These are phyloP conservation scores for Leucoraja ocellata DNA, from an alignment of 2,797 vertebrate genomes.

Conservation along the genomic window DNA sequence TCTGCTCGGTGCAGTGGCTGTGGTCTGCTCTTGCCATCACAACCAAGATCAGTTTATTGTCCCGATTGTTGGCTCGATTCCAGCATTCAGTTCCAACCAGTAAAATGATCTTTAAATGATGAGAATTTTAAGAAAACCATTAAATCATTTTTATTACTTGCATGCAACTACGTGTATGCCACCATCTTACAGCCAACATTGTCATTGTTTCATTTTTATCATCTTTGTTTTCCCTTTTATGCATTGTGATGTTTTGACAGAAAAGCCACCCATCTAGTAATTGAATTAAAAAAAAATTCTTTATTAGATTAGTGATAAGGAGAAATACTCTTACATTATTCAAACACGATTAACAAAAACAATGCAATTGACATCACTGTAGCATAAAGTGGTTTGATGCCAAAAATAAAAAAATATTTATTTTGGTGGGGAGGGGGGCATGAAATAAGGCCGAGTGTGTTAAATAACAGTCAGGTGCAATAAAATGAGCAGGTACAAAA, in stretches of 20 bases:
- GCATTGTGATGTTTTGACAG: conserved; percentile 22
- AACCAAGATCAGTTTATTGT: no score
- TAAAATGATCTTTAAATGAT: conserved; percentile 5
- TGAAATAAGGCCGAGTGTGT: no score
- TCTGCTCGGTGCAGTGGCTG: background rate
- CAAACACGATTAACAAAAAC: background rate
- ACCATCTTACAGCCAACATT: background rate
- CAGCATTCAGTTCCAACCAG: background rate
- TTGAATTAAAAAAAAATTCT: background rate
- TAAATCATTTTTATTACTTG: conserved; percentile 32
- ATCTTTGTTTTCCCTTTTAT: conserved; percentile 30
- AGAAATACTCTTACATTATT: background rate
- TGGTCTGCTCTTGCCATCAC: background rate
- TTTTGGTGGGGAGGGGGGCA: no score
- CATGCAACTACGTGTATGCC: background rate
- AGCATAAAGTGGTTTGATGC: background rate
- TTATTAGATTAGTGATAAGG: background rate
- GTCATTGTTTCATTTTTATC: background rate
- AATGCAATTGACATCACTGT: background rate
- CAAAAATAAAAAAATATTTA: background rate
- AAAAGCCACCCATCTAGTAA: background rate
- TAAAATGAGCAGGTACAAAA: background rate
- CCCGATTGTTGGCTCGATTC: background rate
- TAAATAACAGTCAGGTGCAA: background rate
- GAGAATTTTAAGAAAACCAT: conserved; percentile 27